Base-by-base conservation (phyloP, 2,888 invertebrate genomes). In the Yponomeuta sedellus region DNA sequence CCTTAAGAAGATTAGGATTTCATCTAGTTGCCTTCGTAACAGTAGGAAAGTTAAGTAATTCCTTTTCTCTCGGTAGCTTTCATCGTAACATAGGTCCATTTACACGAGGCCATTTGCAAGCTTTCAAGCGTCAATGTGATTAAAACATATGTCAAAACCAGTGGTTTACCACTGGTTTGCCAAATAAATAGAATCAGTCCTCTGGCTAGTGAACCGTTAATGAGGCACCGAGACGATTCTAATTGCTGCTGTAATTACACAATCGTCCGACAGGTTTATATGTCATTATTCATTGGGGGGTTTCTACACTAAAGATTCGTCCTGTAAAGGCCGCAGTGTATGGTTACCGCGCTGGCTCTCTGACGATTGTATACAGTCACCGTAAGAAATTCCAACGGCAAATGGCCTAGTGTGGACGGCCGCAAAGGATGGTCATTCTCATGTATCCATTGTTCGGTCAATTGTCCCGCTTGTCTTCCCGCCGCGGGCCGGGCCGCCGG, bases 21-120 rank as follows among this genome's bases (percentile, higher is more conserved):
- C 89, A 88, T 91, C 84, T 91, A 91, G 91, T 86, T 88, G 91
- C 90, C 90, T 91, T 91, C 83, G 87, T 90, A 88, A 85, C 82
- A 75, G 84, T 88, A 91, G 88, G 87, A 86, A 83, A 87, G 79
- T 81, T 89, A 89, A 86, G 87, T 85, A 77, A 85, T 88, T 85
- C 84, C 85, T 84, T 86, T 83, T 89, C 88, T 88, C 89, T 88
- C 81, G 73, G 74, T 88, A 87, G 88, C 85, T 85, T 52, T 87
- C 83, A 81, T 86, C 75, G 76, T 80, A 77, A 52, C 16, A 52
- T 16, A 52, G 78, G 74, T 75, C 77, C 81, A 81, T 39, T 62
- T 34, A 16, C 19, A 39, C 65, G 20, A 10, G 28, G 25, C 22
- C 19, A 62, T 39, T 62, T 10, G 34, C 34, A 8, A 34, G 34